Evolutionary conservation across 2,888 invertebrate species (phyloP), one percentile per base, ranked within the genome.

Genomic region (Villa cingulata): DNA sequence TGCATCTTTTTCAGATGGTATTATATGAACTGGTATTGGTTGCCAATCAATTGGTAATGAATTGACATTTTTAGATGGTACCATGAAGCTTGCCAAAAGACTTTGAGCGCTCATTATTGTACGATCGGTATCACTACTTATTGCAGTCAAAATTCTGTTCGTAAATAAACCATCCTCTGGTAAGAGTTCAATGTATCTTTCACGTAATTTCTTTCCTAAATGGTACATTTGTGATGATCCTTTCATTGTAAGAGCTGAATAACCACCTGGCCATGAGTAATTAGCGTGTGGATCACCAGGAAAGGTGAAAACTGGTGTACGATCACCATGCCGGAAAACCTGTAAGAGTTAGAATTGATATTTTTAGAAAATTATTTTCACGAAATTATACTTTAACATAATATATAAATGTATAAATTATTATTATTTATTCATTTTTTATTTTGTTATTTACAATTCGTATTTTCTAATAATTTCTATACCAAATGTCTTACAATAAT

Each of bases 31-130:
- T 3, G 46, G 27, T 32, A 41, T 36, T 2, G 46, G 46, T 37
- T 46, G 46, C 46, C 46, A 46, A 5, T 41, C 5, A 15, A 46
- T 46, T 15, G 46, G 36, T 5, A 46, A 23, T 19, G 16, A 17
- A 20, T 46, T 36, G 4, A 19, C 20, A 27, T 41, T 14, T 32
- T n/a, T 4, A 15, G 17, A 9, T 36, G 46, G 46, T 23, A 41
- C 41, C 27, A 46, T n/a, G n/a, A 46, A 41, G 7, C 41, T 40
- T 18, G 46, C 37, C 23, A 46, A 14, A 10, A 46, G 57, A 50
- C 62, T 62, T 62, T 86, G 81, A 0, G 87, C 91, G 60, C 89
- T 91, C 83, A 87, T 86, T 56, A 89, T 70, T 59, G 89, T 89
- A 46, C 92, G 76, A 51, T 90, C 84, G 46, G 79, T 75, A 59